These are phyloP conservation scores for Chaetodon trifascialis DNA, from an alignment of 2,113 vertebrate genomes.

Conservation along the genomic window DNA sequence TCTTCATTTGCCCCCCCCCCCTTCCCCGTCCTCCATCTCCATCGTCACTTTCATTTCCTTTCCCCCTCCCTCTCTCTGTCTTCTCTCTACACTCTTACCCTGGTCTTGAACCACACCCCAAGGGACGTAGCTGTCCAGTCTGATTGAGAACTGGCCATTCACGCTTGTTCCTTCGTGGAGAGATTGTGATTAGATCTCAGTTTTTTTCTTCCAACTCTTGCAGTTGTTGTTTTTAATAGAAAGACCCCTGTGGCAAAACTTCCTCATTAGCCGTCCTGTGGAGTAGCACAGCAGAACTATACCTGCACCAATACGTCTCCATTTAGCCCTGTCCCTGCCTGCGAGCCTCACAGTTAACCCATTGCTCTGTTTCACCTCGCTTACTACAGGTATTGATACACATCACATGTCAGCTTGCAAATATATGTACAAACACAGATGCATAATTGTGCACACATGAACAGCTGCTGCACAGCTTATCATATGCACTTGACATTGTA, in stretches of 20 bases:
- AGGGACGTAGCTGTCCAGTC: conserved; percentile 57
- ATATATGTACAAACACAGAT: conserved; percentile 2
- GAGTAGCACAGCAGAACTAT: conserved; percentile 57
- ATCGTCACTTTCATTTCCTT: conserved; percentile 10
- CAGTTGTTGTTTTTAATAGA: conserved; percentile 77
- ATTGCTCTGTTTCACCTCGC: conserved; percentile 28
- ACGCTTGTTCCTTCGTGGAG: conserved; percentile 9
- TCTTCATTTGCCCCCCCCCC: background rate
- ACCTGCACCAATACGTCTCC: conserved; percentile 72
- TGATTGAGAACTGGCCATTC: conserved; percentile 66
- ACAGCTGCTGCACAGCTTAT: background rate
- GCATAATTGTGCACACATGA: conserved; percentile 17
- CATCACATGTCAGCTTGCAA: conserved; percentile 17
- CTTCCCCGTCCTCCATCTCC: background rate
- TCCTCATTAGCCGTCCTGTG: conserved; percentile 72
- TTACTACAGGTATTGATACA: conserved; percentile 32
- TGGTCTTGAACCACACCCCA: conserved; percentile 56
- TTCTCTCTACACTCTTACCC: conserved; percentile 8
- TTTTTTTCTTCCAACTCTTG: conserved; percentile 43
- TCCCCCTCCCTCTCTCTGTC: conserved; percentile 17
- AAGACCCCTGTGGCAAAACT: conserved; percentile 73
- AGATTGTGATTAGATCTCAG: conserved; percentile 56
- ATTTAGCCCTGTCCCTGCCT: conserved; percentile 59
- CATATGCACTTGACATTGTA: conserved; percentile 24
- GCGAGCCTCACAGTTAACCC: conserved; percentile 31